Percentiles rank a stretch among this genome's conserved stretches.
These are phyloP conservation scores for Bradynema listronoti DNA, from an alignment of 1,140 invertebrate genomes.

Conservation along the genomic window DNA sequence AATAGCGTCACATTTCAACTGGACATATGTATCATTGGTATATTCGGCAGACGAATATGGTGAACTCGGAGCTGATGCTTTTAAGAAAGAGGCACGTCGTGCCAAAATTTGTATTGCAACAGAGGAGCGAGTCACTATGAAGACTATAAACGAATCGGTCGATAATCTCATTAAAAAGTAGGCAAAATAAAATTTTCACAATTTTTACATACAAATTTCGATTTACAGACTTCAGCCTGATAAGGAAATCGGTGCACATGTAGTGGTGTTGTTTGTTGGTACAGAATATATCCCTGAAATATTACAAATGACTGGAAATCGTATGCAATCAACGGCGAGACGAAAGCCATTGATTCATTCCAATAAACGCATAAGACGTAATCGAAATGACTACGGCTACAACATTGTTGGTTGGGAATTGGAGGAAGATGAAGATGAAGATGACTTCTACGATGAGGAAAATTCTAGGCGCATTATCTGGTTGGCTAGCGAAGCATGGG, in stretches of 20 bases:
- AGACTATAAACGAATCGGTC: conserved; percentile 57
- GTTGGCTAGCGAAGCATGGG: conserved; percentile 68
- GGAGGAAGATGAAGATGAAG: conserved; percentile 58
- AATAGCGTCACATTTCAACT: conserved; percentile 66
- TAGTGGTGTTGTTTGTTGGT: conserved; percentile 70
- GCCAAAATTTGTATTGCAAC: conserved; percentile 71
- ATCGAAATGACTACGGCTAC: conserved; percentile 14
- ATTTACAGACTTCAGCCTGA: conserved; percentile 61
- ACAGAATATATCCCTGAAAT: conserved; percentile 68
- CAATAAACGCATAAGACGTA: conserved; percentile 11
- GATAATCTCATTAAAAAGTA: conserved; percentile 56
- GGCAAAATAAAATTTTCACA: too few species aligned
- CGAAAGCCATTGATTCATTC: conserved; percentile 4
- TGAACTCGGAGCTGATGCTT: conserved; percentile 64
- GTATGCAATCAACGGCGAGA: conserved; percentile 31
- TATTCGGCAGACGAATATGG: conserved; percentile 72
- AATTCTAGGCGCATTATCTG: conserved; percentile 61
- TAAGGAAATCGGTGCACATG: conserved; percentile 65
- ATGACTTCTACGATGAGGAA: conserved; percentile 59
- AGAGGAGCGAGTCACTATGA: conserved; percentile 65
- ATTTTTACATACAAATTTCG: too few species aligned
- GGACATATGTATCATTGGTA: conserved; percentile 71
- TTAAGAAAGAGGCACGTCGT: conserved; percentile 65
- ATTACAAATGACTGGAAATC: conserved; percentile 35
- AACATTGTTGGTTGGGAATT: too few species aligned